phyloP scores from a whole-genome alignment of 2,113 vertebrate genomes.

The Aptenodytes forsteri region DNA sequence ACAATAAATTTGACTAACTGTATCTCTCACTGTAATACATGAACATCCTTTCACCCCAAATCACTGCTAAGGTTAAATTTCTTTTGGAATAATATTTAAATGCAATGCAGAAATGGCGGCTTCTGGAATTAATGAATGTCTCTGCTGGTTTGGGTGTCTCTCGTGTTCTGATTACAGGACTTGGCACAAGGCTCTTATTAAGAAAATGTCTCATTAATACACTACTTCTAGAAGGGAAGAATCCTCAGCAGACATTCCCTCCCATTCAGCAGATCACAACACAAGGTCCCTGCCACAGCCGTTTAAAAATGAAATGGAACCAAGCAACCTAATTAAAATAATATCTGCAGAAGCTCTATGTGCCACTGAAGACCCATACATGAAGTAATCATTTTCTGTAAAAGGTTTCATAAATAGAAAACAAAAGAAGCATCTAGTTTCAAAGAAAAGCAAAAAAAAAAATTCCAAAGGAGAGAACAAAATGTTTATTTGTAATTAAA shows the following conservation, averaged over 20 bases:
- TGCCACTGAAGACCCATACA: not conserved
- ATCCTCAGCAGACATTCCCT: conserved; percentile 33
- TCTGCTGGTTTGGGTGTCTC: conserved; percentile 42
- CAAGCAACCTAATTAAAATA: conserved; percentile 60
- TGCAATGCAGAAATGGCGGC: conserved; percentile 38
- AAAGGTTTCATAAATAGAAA: conserved; percentile 43
- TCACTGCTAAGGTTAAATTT: conserved; percentile 45
- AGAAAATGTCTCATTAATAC: conserved; percentile 64
- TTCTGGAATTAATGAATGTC: conserved; percentile 60
- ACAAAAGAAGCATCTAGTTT: conserved; percentile 18
- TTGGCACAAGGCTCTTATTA: not conserved
- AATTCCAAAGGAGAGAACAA: not conserved
- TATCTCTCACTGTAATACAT: not conserved
- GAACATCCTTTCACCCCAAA: not conserved
- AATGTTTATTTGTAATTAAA: not conserved
- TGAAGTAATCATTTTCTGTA: conserved; percentile 22
- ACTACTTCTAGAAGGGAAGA: conserved; percentile 30
- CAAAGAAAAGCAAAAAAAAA: not conserved
- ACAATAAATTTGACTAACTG: conserved; percentile 12
- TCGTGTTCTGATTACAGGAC: conserved; percentile 32
- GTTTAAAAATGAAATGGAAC: conserved; percentile 24
- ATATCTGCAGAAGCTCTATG: conserved; percentile 30
- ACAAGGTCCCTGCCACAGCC: conserved; percentile 31
- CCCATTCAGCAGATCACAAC: conserved; percentile 30
- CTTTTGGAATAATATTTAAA: conserved; percentile 44